These are phyloP conservation scores for Caenorhabditis zanzibari DNA, from an alignment of 2,888 invertebrate genomes.

Conservation along the genomic window DNA sequence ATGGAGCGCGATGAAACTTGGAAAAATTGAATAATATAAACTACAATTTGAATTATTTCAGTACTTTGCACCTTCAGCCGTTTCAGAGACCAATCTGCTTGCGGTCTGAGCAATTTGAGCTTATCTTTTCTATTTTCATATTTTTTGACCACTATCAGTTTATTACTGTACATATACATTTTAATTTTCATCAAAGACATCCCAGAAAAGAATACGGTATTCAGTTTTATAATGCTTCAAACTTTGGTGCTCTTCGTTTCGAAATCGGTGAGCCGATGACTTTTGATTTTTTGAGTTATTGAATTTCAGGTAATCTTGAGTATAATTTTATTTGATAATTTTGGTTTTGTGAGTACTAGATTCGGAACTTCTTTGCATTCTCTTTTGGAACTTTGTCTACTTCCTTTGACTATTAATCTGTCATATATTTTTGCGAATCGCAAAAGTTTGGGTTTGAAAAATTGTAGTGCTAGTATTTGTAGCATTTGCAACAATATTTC, in stretches of 20 bases:
- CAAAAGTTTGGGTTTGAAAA: background rate
- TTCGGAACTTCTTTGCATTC: constrained; percentile 6
- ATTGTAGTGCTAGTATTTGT: background rate
- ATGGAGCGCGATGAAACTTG: too few species aligned
- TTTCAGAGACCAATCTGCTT: background rate
- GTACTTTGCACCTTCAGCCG: background rate
- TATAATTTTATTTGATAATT: background rate
- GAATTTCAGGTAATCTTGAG: background rate
- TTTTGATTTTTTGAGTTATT: background rate
- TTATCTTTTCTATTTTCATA: constrained; percentile 13
- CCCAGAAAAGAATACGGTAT: background rate
- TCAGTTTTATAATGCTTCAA: background rate
- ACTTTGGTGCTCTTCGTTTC: constrained; percentile 1
- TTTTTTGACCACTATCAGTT: background rate
- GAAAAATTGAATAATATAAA: too few species aligned
- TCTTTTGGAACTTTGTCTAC: background rate
- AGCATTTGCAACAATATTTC: too few species aligned
- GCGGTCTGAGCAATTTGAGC: background rate
- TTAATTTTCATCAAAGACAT: background rate
- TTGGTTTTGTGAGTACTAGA: background rate
- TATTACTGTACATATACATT: background rate
- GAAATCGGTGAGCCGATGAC: background rate
- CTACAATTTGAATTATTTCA: background rate
- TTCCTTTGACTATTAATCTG: constrained; percentile 1
- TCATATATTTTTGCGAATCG: constrained; percentile 17